Evolutionary conservation across 2,888 invertebrate species (phyloP).

Genomic region (Epistrophe eligans): DNA sequence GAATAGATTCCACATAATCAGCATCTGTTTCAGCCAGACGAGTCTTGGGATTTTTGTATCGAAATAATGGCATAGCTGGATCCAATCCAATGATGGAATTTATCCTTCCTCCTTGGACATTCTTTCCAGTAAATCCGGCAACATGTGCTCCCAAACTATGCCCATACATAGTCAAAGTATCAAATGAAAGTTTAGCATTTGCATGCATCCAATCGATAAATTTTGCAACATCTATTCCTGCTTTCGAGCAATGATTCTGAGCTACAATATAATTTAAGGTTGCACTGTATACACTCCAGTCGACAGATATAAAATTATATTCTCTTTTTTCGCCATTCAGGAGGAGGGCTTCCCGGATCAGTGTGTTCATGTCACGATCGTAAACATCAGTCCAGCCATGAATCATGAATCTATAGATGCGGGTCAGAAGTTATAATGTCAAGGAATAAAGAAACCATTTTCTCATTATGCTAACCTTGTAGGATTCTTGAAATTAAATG

Average conservation of each 20-base stretch:
- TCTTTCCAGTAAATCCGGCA: constrained; percentile 85
- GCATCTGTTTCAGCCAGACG: constrained; percentile 74
- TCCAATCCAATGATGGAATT: constrained; percentile 84
- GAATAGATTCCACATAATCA: constrained; percentile 76
- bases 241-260: constrained; percentile 80
- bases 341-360: constrained; percentile 83
- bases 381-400: constrained; percentile 57
- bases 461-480: constrained; percentile 38
- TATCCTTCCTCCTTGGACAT: constrained; percentile 84
- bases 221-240: constrained; percentile 70
- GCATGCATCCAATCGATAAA: constrained; percentile 82
- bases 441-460: background rate
- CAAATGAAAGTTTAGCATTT: constrained; percentile 83
- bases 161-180: constrained; percentile 84
- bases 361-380: constrained; percentile 77
- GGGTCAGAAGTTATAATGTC: background rate
- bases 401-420: constrained; percentile 40
- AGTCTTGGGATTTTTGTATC: constrained; percentile 40
- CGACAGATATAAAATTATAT: constrained; percentile 86
- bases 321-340: constrained; percentile 85
- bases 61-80: constrained; percentile 76
- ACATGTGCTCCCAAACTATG: constrained; percentile 86
- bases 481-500: constrained; percentile 41
- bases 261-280: constrained; percentile 85
- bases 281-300: constrained; percentile 85